Evolutionary conservation across 2,888 invertebrate species (phyloP), one percentile per base, ranked within the genome.

Genomic region (Laspeyria flexula): DNA sequence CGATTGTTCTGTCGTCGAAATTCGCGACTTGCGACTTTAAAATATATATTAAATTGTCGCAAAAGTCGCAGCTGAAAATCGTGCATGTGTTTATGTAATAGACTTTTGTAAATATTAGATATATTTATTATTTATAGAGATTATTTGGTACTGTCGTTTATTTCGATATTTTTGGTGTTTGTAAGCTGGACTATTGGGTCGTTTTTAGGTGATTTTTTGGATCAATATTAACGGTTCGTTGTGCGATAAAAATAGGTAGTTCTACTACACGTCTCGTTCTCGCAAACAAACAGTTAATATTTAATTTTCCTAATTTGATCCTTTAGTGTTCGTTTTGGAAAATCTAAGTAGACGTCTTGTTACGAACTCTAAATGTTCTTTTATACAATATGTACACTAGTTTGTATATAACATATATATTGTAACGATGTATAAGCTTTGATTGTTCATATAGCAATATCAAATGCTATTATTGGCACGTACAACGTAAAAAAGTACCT

Each of bases 371-470:
- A 55, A 54, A 50, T 59, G 31, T 42, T 43, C 41, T 64, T 69
- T 77, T 73, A 78, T 83, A 83, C 77, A 76, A 75, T 75, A 70
- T 87, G 71, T 90, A 90, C 89, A 88, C 83, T 76, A 37, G 72
- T 90, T 89, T 89, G 88, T 88, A 78, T 87, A 88, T 79, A 55
- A 52, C 68, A 67, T 81, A 80, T 74, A 74, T 61, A 64, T 76
- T 73, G 60, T 63, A 52, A 50, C 31, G 3, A 31, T 31, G 31
- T 56, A 50, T 59, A 51, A 50, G 57, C 55, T 53, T 63, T 59
- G 48, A 61, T 27, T 47, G 34, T 53, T 39, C 39, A 41, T 15
- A 27, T 34, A 34, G 1, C 34, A 16, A 33, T 15, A 29, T 29
- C 40, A 31, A 42, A 37, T 9, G 25, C 31, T 37, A 29, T 3